Evolutionary conservation across 2,888 invertebrate genomes (phyloP), one percentile per base, ranked within the genome.

Genomic region (Andrena praecox): DNA sequence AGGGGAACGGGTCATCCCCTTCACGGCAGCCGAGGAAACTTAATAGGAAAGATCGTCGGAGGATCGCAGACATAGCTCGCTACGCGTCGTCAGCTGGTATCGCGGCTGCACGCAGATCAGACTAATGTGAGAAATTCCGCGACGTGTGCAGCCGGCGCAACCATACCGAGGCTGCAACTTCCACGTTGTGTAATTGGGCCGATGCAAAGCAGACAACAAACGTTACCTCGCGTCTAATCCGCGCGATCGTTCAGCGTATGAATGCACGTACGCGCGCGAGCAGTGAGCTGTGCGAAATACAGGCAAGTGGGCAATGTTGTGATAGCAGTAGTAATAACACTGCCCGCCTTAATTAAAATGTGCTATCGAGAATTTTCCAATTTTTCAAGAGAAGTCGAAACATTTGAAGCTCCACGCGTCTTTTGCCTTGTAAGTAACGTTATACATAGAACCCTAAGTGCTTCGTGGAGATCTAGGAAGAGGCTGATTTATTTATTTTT

Each of bases 51-150:
- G 59, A 85, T 81, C 82, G 67, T 29, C 56, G 31, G 50, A 48
- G 56, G 75, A 80, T 87, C 87, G 78, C 79, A 80, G 71, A 67
- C 72, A 76, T 62, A 63, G 48, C 54, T 60, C 4, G 42, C 63
- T 62, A 72, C 60, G 42, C 63, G 67, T 80, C 77, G 29, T 42
- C 10, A 29, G 31, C 10, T 5, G 42, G 16, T 42, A 42, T 6
- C 50, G 27, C 6, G 24, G 20, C 48, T 27, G 20, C 27, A 59
- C 24, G 67, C 56, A 73, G 56, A 74, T 48, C 67, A 42, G 16
- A 33, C 67, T 74, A 67, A 67, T 67, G 73, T 74, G 73, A 74
- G 73, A 74, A 74, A 67, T 74, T 74, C 24, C 48, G 10, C 10
- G 31, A 16, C 24, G 31, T 24, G 35, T 16, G 16, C 60, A 24